phyloP scores from a whole-genome alignment of 2,797 vertebrate species.

The Malacoctenus gilli region DNA sequence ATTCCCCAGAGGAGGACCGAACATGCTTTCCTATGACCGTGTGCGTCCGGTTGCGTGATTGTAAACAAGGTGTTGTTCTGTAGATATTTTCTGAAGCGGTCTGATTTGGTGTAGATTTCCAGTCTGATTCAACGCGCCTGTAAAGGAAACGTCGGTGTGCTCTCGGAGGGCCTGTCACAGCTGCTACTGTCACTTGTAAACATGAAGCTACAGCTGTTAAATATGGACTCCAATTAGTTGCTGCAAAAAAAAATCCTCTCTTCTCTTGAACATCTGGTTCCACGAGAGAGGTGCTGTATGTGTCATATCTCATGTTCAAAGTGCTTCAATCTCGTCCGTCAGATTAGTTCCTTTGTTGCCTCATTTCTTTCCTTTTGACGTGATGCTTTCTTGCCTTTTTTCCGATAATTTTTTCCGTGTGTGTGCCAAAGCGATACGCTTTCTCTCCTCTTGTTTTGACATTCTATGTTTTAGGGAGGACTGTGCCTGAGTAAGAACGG shows the following conservation, averaged over 20 bases:
- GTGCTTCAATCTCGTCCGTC: conserved; percentile 56
- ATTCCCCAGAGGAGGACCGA: conserved; percentile 42
- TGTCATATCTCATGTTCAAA: conserved; percentile 63
- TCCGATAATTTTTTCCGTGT: conserved; percentile 33
- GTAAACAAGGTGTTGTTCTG: conserved; percentile 63
- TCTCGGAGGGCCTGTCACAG: conserved; percentile 73
- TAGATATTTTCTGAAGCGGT: conserved; percentile 73
- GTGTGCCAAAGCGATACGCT: conserved; percentile 68
- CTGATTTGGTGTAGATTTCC: conserved; percentile 49
- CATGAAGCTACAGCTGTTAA: conserved; percentile 57
- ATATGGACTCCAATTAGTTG: conserved; percentile 63
- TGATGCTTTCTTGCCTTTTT: conserved; percentile 60
- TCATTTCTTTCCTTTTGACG: conserved; percentile 49
- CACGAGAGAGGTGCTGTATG: conserved; percentile 39
- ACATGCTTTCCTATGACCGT: conserved; percentile 30
- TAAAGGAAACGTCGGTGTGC: conserved; percentile 52
- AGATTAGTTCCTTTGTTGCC: conserved; percentile 59
- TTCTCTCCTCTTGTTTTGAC: conserved; percentile 43
- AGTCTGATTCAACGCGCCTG: conserved; percentile 50
- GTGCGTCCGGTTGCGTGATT: conserved; percentile 44
- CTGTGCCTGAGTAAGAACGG: conserved; percentile 77
- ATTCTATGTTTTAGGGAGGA: conserved; percentile 61
- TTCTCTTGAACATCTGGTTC: conserved; percentile 52
- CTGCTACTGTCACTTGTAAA: conserved; percentile 65
- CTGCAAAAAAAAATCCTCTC: conserved; percentile 64